Base-by-base conservation (phyloP, 2,113 vertebrate genomes). In the Suncus etruscus region DNA sequence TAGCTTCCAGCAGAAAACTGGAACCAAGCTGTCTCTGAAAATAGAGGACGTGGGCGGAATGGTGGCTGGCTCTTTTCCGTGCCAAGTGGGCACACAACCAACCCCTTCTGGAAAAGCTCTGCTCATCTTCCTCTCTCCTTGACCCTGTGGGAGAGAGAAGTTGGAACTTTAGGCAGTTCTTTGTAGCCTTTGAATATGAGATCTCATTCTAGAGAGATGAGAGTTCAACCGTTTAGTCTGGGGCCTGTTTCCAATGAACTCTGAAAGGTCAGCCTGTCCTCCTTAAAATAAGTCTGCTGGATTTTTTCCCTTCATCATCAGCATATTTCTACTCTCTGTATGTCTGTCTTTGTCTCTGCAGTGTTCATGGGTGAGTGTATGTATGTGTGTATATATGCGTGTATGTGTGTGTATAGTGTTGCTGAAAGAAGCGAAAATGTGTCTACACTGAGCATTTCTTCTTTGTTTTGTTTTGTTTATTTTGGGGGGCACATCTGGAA, bases 191-290 rank as follows among this genome's bases (percentile, higher is more conserved):
- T 91, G 65, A 82, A 75, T 48, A 84, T 7, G 0, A 22, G 79
- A 9, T 86, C 29, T 29, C 8, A 39, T 45, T 74, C 77, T 65
- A 66, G 70, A 66, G 54, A 72, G 29, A 48, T 15, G 25, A 69
- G 54, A 66, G n/a, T 2, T 25, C 16, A 22, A 39, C 27, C 45
- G 25, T 61, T n/a, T 58, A 75, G 32, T 65, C 31, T 16, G 58
- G 63, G 2, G 70, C 39, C 39, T 39, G 39, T 39, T 86, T 92
- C 74, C 75, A 90, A 86, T 83, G 66, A 92, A 72, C 69, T 76
- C 29, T 29, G 39, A 76, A 90, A 91, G 66, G 66, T 70, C 70
- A 93, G 50, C 50, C 70, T 92, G 82, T 65, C 31, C 48, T 94
- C 87, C 54, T 82, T 51, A 74, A 63, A 78, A 61, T 66, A 80